These are phyloP conservation scores for Galeopsomyia nigrocyanea DNA, from an alignment of 2,888 invertebrate species.

Conservation along the genomic window DNA sequence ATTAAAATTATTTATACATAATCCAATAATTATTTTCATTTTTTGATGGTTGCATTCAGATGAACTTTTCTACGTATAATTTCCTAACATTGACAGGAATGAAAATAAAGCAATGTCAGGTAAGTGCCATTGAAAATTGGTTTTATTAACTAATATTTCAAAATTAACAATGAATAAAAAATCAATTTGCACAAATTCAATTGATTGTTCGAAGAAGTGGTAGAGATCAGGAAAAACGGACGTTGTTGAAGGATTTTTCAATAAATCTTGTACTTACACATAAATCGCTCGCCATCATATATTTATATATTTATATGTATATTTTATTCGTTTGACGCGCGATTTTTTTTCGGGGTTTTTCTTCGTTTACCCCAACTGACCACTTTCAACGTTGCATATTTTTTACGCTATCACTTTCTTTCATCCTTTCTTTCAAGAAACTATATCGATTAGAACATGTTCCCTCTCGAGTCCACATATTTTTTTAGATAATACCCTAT, in stretches of 20 bases:
- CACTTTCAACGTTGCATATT: no score
- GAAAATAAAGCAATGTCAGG: background rate
- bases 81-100: background rate
- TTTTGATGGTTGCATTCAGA: no score
- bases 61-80: no score
- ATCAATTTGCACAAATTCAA: slow-evolving; percentile 38
- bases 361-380: slow-evolving; percentile 1
- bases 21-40: no score
- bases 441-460: slow-evolving; percentile 55
- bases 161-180: slow-evolving; percentile 46
- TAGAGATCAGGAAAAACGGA: slow-evolving; percentile 40
- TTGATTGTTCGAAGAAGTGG: slow-evolving; percentile 39
- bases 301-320: slow-evolving; percentile 29
- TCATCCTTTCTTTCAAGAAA: slow-evolving; percentile 45
- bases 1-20: no score
- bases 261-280: slow-evolving; percentile 23
- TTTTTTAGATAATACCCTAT: slow-evolving; percentile 42
- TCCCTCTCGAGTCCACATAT: slow-evolving; percentile 51
- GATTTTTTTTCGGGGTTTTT: slow-evolving; percentile 23
- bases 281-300: slow-evolving; percentile 12
- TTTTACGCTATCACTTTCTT: slow-evolving; percentile 43
- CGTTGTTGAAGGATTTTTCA: slow-evolving; percentile 30
- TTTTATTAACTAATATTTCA: slow-evolving; percentile 43
- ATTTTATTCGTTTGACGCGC: slow-evolving; percentile 35
- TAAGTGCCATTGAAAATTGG: slow-evolving; percentile 39